Evolutionary conservation across 2,888 invertebrate genomes (phyloP), one percentile per base, ranked within the genome.

Genomic region (Ommatoiulus sabulosus): DNA sequence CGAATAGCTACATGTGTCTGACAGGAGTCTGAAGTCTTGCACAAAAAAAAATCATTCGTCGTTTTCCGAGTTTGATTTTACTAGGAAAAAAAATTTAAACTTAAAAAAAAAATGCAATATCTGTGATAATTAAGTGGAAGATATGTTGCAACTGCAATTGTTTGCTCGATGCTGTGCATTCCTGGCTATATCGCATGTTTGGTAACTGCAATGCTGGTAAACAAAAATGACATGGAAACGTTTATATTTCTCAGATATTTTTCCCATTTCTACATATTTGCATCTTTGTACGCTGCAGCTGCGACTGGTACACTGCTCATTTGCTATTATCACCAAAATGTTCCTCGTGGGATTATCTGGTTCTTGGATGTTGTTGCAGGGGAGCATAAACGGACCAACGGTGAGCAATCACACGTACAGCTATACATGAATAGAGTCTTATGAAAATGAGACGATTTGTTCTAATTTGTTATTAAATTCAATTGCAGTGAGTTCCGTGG

Each of bases 181-280:
- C 35, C 35, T n/a, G n/a, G n/a, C n/a, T 35, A 35, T 35, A 35
- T 35, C 2, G 35, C 35, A 35, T 35, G 35, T 35, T 35, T 35
- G 35, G 35, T 35, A 35, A 35, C 35, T 35, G 35, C 35, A 35
- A 35, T 52, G 10, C 52, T 46, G 7, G 46, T 46, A 0, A 46
- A 35, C 35, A 52, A 15, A 15, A 52, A 52, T 52, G 2, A 52
- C 44, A 88, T 88, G 17, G 15, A 88, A 6, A 88, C 20, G 88
- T 57, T 90, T 35, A 35, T 0, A 63, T 89, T 89, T 91, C 91
- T 52, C 91, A 94, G 94, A 48, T 96, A 95, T 94, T 97, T 97
- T 91, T 94, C 93, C 91, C 97, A 97, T 93, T 97, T 97, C 92
- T 97, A 97, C 92, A 91, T 95, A 7, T 95, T 95, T 91, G 95